A percentile compares a stretch with the other conserved stretches of the same genome.
phyloP scores from a whole-genome alignment of 2,797 vertebrate genomes.

The Premnoplex brunnescens region DNA sequence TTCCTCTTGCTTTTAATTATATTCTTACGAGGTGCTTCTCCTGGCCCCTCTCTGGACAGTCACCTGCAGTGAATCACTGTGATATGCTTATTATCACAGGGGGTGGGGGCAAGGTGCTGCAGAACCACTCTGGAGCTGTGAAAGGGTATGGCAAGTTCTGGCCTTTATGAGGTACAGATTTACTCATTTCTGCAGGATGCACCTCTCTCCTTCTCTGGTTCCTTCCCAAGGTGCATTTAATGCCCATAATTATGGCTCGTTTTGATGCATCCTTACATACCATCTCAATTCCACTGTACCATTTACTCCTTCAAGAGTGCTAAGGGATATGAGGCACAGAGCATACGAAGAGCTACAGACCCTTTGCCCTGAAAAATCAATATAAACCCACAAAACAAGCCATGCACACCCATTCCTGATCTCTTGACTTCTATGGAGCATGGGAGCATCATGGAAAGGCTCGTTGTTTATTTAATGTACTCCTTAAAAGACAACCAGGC shows the following conservation, averaged over 20 bases:
- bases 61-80: not conserved
- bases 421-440: not conserved
- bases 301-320: not conserved
- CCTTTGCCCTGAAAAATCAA: not conserved
- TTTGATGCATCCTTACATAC: not conserved
- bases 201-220: not conserved
- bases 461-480: not conserved
- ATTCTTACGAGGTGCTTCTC: not conserved
- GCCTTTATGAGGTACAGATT: not conserved
- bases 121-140: not conserved
- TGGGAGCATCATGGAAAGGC: not conserved
- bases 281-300: not conserved
- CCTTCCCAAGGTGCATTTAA: not conserved
- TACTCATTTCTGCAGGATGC: not conserved
- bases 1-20: slow-evolving; percentile 41
- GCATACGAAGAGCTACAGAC: not conserved
- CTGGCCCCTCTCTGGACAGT: not conserved
- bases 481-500: not conserved
- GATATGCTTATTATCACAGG: not conserved
- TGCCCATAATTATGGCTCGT: not conserved
- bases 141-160: not conserved
- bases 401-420: not conserved
- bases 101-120: not conserved
- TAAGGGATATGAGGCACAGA: not conserved
- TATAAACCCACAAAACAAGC: not conserved